A percentile compares a stretch with the other conserved stretches of the same genome.
Conservation (phyloP, 2,113 vertebrate species). For the Cephalopterus ornatus region DNA sequence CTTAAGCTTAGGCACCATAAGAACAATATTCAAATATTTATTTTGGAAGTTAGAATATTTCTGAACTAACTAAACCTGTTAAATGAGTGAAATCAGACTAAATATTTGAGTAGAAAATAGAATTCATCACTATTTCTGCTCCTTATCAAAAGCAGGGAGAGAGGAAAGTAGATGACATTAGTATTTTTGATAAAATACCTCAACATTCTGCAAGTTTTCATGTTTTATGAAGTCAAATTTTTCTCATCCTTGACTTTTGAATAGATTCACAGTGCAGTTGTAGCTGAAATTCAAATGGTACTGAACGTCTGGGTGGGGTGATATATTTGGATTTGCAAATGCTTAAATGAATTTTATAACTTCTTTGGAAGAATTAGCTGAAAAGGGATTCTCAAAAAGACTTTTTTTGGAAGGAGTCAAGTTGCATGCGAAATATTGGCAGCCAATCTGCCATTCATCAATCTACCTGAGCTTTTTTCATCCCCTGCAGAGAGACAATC, state of each 20-base stretch:
- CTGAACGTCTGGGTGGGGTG: background rate
- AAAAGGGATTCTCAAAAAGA: background rate
- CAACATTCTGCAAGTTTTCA: background rate
- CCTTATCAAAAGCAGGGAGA: background rate
- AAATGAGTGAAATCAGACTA: background rate
- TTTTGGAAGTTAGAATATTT: background rate
- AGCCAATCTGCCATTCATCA: background rate
- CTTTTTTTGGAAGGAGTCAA: background rate
- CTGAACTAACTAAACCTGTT: background rate
- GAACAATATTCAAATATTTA: background rate
- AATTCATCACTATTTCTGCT: background rate
- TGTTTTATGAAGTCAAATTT: background rate
- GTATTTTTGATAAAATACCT: background rate
- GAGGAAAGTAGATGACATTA: background rate
- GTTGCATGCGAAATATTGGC: background rate
- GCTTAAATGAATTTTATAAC: background rate
- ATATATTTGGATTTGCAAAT: conserved; percentile 21
- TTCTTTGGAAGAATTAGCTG: background rate
- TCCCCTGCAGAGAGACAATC: background rate
- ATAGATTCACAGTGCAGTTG: background rate
- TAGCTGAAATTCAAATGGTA: background rate
- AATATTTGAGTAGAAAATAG: background rate
- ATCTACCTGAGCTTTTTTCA: background rate
- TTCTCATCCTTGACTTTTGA: background rate
- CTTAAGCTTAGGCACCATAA: background rate